Evolutionary conservation across 2,113 vertebrate species (phyloP), one percentile per base, ranked within the genome.

Genomic region (Sinosuthora webbiana): DNA sequence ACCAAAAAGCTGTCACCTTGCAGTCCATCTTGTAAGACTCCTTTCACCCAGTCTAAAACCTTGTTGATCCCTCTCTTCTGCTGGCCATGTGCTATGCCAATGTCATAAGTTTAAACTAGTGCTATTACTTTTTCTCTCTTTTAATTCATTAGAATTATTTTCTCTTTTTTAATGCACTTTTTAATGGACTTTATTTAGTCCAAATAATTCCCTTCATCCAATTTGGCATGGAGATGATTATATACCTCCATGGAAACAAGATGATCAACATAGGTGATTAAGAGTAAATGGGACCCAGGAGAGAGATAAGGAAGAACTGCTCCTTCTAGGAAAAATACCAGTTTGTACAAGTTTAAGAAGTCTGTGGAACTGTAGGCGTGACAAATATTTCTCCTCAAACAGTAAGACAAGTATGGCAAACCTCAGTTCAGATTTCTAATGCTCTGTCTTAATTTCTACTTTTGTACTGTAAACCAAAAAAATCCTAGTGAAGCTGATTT

Each of bases 171-270:
- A n/a, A n/a, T n/a, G 22, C n/a, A 25, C 6, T n/a, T n/a, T n/a
- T n/a, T n/a, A n/a, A n/a, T n/a, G n/a, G n/a, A n/a, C n/a, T n/a
- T n/a, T n/a, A n/a, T n/a, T n/a, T 57, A 35, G 23, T 59, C 12
- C 44, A 80, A 62, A 79, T n/a, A 7, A 57, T 25, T 70, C n/a
- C 20, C 83, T 28, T 70, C 8, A 33, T 50, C 33, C 35, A 63
- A 1, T 33, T 25, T 83, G 12, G 8, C 41, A 30, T 8, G 37
- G 37, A 78, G 39, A 12, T 18, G 10, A 42, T 75, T 31, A 30
- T 39, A 27, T 0, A 1, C 12, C 10, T 73, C 16, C 1, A 1
- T 27, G 15, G 49, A 21, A 30, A 52, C 20, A 55, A 59, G 23
- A n/a, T 7, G 8, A 63, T 35, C 18, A 23, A 50, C 18, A 42